A percentile compares a stretch with the other conserved stretches of the same genome.
phyloP scores from a whole-genome alignment of 2,888 invertebrate genomes.

The Chaetogeoica ovagalla region DNA sequence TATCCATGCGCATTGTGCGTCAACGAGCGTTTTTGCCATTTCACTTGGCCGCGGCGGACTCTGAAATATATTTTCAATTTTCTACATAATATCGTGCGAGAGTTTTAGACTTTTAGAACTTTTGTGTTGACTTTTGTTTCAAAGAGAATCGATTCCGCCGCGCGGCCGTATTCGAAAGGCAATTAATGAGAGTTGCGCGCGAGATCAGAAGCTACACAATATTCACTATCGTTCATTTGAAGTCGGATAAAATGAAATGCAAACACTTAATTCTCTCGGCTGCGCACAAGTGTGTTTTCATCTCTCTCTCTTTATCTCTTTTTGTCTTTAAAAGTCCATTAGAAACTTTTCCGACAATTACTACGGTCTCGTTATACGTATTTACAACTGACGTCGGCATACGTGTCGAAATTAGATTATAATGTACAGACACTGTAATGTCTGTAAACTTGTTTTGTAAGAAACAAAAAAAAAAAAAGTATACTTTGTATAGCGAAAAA shows the following conservation, averaged over 20 bases:
- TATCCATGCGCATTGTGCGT: too few relatives aligned
- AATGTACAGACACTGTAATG: too few relatives aligned
- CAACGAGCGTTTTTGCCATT: too few relatives aligned
- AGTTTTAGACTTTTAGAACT: too few relatives aligned
- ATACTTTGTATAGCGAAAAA: neutral
- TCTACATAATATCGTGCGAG: too few relatives aligned
- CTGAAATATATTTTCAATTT: too few relatives aligned
- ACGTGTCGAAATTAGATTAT: neutral
- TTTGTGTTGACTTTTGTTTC: too few relatives aligned
- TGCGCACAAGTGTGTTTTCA: neutral
- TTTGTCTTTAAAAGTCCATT: constrained; percentile 18
- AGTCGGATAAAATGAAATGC: neutral
- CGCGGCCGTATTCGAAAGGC: neutral
- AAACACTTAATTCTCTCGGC: constrained; percentile 13
- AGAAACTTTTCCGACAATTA: constrained; percentile 13
- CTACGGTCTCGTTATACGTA: neutral
- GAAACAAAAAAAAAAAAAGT: too few relatives aligned
- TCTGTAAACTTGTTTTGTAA: too few relatives aligned
- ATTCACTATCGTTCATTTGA: constrained; percentile 13
- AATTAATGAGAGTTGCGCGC: neutral
- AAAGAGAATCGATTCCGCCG: neutral
- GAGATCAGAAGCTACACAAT: neutral
- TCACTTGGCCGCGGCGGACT: too few relatives aligned
- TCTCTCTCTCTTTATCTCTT: neutral
- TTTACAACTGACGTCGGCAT: too few relatives aligned